A percentile compares a stretch with the other conserved stretches of the same genome.
These are phyloP conservation scores for Crocodylus rhombifer DNA, from an alignment of 2,797 vertebrate species.

Conservation along the genomic window DNA sequence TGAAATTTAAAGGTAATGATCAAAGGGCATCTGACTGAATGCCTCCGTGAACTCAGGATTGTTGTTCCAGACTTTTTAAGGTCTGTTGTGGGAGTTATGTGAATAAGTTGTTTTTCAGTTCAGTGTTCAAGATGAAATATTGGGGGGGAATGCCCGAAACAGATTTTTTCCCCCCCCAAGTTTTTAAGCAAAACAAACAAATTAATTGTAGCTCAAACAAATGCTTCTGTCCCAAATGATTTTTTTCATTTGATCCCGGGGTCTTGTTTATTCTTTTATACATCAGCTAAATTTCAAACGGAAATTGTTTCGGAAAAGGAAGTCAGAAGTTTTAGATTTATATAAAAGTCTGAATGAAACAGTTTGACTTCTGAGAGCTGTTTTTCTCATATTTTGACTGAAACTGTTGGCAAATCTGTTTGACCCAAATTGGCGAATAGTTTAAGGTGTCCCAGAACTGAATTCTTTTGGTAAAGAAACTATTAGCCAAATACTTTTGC, in stretches of 20 bases:
- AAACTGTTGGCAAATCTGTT: background rate
- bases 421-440: constrained; percentile 27
- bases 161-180: background rate
- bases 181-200: background rate
- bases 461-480: constrained; percentile 59
- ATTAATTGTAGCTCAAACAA: background rate
- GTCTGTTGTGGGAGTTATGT: background rate
- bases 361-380: constrained; percentile 4
- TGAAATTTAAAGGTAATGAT: background rate
- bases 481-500: constrained; percentile 53
- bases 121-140: background rate
- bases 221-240: background rate
- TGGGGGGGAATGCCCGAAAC: background rate
- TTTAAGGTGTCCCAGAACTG: constrained; percentile 39
- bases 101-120: background rate
- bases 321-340: background rate
- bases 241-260: background rate
- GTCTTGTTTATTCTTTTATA: background rate
- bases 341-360: background rate
- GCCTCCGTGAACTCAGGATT: no score
- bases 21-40: background rate
- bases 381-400: constrained; percentile 22
- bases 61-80: background rate
- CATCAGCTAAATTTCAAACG: no score
- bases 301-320: no score